phyloP scores from a whole-genome alignment of 2,113 vertebrate species.

The Grammomys surdaster region DNA sequence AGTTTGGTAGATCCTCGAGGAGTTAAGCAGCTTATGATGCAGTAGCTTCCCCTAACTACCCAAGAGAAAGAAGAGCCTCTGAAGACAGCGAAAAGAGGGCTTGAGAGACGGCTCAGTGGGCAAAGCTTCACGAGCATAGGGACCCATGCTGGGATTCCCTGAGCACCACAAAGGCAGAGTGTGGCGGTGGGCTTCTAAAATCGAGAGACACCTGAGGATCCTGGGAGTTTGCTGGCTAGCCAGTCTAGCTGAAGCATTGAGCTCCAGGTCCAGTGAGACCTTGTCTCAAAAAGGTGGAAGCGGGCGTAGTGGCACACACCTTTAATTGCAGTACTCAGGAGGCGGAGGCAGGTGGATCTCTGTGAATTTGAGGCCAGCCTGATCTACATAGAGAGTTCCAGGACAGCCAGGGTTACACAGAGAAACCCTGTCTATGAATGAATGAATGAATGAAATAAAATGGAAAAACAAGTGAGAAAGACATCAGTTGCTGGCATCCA shows the following conservation, averaged over 20 bases:
- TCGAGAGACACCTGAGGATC: too few relatives aligned
- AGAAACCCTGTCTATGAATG: background rate
- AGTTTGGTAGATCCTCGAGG: background rate
- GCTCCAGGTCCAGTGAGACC: background rate
- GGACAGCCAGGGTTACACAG: background rate
- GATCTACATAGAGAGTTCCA: background rate
- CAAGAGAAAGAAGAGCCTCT: slow-evolving; percentile 37
- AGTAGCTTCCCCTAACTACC: background rate
- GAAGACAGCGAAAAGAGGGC: background rate
- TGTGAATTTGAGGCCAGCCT: background rate
- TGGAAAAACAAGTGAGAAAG: background rate
- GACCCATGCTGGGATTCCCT: background rate
- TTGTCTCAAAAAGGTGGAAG: background rate
- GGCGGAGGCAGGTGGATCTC: background rate
- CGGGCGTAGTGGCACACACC: background rate
- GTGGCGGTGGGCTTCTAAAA: background rate
- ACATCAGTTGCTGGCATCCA: background rate
- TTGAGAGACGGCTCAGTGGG: background rate
- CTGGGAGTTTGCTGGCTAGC: background rate
- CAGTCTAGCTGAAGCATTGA: background rate
- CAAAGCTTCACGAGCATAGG: background rate
- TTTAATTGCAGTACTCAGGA: background rate
- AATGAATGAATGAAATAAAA: background rate
- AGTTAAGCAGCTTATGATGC: background rate
- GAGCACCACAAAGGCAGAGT: background rate